Percentiles rank a stretch among this genome's conserved stretches.
These are phyloP conservation scores for Leptopilina clavipes DNA, from an alignment of 1,140 invertebrate genomes.

Conservation along the genomic window DNA sequence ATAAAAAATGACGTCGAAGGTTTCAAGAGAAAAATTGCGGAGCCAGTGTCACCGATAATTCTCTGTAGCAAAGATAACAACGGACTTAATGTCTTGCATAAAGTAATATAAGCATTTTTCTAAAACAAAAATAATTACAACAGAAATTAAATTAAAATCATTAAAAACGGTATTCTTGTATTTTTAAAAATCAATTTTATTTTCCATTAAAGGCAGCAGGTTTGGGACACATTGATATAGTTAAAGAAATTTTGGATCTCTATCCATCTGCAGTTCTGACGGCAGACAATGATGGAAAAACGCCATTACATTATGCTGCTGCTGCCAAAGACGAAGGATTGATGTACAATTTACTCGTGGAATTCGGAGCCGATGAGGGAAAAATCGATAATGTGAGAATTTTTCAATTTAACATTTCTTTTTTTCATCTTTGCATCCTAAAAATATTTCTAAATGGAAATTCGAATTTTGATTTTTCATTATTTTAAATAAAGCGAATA, in stretches of 20 bases:
- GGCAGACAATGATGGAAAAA: slow-evolving; percentile 88
- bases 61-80: slow-evolving; percentile 87
- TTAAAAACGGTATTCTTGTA: no score
- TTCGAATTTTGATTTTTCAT: no score
- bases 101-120: slow-evolving; percentile 75
- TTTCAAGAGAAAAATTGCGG: slow-evolving; percentile 80
- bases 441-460: no score
- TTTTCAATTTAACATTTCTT: slow-evolving; percentile 14
- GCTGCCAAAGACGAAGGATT: slow-evolving; percentile 81
- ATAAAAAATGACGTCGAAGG: slow-evolving; percentile 84
- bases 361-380: slow-evolving; percentile 85
- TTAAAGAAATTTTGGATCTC: slow-evolving; percentile 83
- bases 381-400: slow-evolving; percentile 87
- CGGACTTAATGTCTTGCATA: slow-evolving; percentile 87
- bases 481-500: no score
- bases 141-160: no score
- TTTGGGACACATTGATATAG: slow-evolving; percentile 82
- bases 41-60: slow-evolving; percentile 83
- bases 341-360: slow-evolving; percentile 84
- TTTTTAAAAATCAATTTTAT: slow-evolving; percentile 37
- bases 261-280: slow-evolving; percentile 82
- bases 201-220: slow-evolving; percentile 83
- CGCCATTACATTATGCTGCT: slow-evolving; percentile 93
- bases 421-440: no score
- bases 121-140: slow-evolving; percentile 6